Base-by-base conservation (phyloP, 1,140 invertebrate species). In the Spodoptera frugiperda region DNA sequence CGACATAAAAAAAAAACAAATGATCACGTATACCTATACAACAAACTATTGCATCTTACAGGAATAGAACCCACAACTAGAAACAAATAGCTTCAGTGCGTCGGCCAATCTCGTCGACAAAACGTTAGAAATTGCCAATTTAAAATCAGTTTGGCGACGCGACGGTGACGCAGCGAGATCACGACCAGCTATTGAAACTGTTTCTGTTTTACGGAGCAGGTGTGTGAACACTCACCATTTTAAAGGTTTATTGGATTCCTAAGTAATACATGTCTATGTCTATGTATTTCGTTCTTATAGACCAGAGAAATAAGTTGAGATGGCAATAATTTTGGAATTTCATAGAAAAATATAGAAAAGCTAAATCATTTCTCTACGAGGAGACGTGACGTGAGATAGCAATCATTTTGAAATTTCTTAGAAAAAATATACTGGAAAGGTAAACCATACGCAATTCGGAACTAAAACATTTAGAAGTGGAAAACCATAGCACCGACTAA, bases 111-210 rank as follows among this genome's bases (percentile, higher is more conserved):
- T 25, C 17, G 6, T 33, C 33, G 15, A 17, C 59, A 63, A 63
- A 63, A 63, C 9, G 33, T 17, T 44, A 19, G 59, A 63, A 63
- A 63, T 63, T 63, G 59, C 33, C 59, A 63, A 63, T 63, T 14
- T 63, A 63, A 63, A 63, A 63, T 44, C 59, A 63, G 59, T 44
- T 44, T 63, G 15, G 33, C 17, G 11, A 61, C 30, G 15, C n/a
- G 15, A 44, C 33, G 6, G 33, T 10, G 33, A 39, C 33, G 33
- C 33, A 63, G n/a, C 17, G 59, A 57, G 21, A 19, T 63, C 15
- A 15, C 9, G 15, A 63, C 59, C n/a, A n/a, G 11, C n/a, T 15
- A 61, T 39, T 11, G 30, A 59, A 59, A n/a, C 25, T 8, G n/a
- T 11, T 10, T 44, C n/a, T 33, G 17, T 39, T 63, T 46, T 44